Conservation (phyloP, 2,113 vertebrate genomes). For the Dendrocopos noguchii region DNA sequence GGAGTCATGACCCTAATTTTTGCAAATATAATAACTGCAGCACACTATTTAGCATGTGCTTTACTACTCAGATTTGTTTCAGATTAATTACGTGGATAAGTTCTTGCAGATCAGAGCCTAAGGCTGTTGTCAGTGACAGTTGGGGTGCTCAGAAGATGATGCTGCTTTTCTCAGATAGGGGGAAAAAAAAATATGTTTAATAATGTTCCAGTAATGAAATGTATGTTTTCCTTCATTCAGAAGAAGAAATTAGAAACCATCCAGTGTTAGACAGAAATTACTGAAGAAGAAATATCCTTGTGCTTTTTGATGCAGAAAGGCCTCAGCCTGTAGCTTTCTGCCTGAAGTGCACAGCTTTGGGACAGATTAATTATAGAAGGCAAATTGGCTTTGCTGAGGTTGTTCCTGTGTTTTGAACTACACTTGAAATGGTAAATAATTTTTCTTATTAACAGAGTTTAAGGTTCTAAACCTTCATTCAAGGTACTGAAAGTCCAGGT, state of each 20-base stretch:
- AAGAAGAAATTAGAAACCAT: neutral
- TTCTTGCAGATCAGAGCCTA: neutral
- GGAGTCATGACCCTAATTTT: neutral
- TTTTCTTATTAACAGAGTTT: neutral
- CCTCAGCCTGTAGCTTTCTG: neutral
- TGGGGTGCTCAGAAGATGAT: neutral
- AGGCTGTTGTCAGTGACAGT: neutral
- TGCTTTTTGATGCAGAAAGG: neutral
- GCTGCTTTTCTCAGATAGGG: neutral
- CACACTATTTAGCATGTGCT: neutral
- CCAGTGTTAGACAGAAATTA: neutral
- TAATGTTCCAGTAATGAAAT: neutral
- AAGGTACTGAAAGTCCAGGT: fast-evolving
- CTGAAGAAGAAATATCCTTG: neutral
- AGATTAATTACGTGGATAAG: neutral
- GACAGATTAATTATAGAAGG: neutral
- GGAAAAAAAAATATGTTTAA: neutral
- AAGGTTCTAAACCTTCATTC: neutral
- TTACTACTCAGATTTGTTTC: neutral
- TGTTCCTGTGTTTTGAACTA: neutral
- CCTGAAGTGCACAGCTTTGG: neutral
- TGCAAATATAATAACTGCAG: fast-evolving
- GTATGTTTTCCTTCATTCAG: neutral
- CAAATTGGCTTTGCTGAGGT: neutral
- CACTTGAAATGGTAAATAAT: neutral